Evolutionary conservation across 2,888 invertebrate genomes (phyloP).

Genomic region (Smittia sp.): DNA sequence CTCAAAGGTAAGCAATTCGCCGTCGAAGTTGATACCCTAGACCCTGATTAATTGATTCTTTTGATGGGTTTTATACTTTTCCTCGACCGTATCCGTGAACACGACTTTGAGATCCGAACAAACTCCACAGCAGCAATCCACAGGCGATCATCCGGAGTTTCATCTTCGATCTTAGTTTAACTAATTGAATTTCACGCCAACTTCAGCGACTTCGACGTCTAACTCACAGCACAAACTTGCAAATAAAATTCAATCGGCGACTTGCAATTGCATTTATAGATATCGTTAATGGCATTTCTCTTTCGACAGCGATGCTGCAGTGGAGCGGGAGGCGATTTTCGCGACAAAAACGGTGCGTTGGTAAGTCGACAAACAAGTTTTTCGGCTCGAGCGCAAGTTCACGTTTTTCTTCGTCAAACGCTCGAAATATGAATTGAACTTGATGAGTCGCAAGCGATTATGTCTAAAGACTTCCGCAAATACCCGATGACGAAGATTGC

Average conservation of each 20-base stretch:
- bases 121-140: background rate
- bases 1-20: too few relatives aligned
- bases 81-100: background rate
- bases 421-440: too few relatives aligned
- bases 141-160: background rate
- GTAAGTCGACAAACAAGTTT: background rate
- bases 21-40: too few relatives aligned
- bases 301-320: background rate
- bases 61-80: background rate
- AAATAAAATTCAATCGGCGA: background rate
- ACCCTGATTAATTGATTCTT: too few relatives aligned
- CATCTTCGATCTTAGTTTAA: too few relatives aligned
- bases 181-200: background rate
- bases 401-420: too few relatives aligned
- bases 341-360: background rate
- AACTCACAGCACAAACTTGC: background rate
- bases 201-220: background rate
- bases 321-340: background rate
- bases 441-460: too few relatives aligned
- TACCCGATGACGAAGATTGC: too few relatives aligned
- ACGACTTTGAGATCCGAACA: background rate
- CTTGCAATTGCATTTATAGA: slow-evolving; percentile 5
- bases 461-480: too few relatives aligned
- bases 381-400: background rate
- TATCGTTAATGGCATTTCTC: background rate